These are phyloP conservation scores for Micropoecilia bifurca DNA, from an alignment of 2,797 vertebrate species.

Conservation along the genomic window DNA sequence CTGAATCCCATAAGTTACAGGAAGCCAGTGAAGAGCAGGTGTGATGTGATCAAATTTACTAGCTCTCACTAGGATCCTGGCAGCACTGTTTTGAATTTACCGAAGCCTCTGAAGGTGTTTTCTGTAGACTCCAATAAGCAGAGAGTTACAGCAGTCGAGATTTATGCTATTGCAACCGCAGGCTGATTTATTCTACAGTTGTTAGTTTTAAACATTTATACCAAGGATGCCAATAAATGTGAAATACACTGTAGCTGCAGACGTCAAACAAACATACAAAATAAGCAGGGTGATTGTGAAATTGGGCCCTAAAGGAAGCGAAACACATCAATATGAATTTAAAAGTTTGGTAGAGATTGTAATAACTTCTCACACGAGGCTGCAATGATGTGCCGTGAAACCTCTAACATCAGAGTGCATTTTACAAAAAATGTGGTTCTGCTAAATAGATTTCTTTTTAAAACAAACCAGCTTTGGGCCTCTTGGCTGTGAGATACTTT, in stretches of 20 bases:
- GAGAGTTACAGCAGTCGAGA: no score
- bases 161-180: not conserved
- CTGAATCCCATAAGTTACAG: no score
- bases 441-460: slow-evolving; percentile 18
- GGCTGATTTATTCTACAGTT: not conserved
- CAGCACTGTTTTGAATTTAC: no score
- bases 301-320: not conserved
- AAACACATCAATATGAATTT: slow-evolving; percentile 3
- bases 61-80: no score
- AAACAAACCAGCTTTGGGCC: slow-evolving; percentile 7
- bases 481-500: slow-evolving; percentile 18
- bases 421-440: not conserved
- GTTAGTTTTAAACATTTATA: not conserved
- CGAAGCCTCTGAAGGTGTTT: no score
- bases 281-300: not conserved
- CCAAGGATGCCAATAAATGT: not conserved
- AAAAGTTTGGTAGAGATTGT: not conserved
- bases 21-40: no score
- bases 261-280: not conserved
- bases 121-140: no score
- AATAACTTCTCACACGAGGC: not conserved
- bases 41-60: no score
- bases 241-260: not conserved
- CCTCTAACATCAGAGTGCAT: not conserved
- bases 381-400: not conserved